Percentiles rank a stretch among this genome's conserved stretches.
Conservation (phyloP, 2,888 invertebrate species). For the Pristionchus mayeri region DNA sequence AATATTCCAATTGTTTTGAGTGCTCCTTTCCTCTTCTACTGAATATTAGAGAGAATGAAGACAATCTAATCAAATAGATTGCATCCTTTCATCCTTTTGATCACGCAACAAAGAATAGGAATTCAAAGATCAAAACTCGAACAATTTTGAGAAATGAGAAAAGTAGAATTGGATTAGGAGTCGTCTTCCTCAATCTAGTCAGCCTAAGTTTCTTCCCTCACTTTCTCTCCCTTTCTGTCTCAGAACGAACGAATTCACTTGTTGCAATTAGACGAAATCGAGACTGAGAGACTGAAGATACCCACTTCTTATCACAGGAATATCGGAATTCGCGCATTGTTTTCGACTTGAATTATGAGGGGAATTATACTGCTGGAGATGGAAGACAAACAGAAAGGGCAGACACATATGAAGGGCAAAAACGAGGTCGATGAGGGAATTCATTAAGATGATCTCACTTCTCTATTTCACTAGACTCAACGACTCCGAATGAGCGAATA, state of each 20-base stretch:
- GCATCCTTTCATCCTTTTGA: too few species aligned
- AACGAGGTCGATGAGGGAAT: background rate
- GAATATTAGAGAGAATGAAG: too few species aligned
- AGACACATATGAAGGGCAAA: background rate
- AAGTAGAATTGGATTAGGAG: too few species aligned
- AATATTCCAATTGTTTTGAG: too few species aligned
- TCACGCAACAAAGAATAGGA: too few species aligned
- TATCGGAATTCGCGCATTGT: background rate
- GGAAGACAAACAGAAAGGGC: conserved; percentile 17
- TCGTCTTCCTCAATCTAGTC: conserved; percentile 1
- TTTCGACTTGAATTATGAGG: background rate
- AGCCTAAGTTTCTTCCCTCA: conserved; percentile 30
- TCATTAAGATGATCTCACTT: background rate
- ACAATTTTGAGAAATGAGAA: too few species aligned
- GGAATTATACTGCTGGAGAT: too few species aligned
- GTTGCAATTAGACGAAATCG: conserved; percentile 5
- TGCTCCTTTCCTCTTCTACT: too few species aligned
- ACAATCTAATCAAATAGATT: too few species aligned
- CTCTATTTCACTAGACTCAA: too few species aligned
- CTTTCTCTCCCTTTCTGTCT: conserved; percentile 30
- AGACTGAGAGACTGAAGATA: background rate
- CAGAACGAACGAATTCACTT: background rate
- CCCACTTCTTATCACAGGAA: background rate
- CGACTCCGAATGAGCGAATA: too few species aligned
- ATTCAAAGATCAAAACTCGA: too few species aligned